Conservation (phyloP, 2,888 invertebrate species). For the Monopis laevigella region DNA sequence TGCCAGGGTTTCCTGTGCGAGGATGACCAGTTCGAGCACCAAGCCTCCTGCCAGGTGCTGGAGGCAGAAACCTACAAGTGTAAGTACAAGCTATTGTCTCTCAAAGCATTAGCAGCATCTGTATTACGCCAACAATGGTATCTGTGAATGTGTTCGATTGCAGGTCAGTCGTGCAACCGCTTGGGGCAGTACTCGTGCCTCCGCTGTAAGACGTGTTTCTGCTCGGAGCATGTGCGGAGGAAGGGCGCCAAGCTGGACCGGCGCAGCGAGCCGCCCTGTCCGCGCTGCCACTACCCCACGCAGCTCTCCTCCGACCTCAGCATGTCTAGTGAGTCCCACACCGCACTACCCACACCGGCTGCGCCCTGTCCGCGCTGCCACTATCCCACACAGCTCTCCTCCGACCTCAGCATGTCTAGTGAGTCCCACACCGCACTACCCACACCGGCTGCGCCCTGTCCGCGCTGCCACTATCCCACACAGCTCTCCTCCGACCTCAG, state of each 20-base stretch:
- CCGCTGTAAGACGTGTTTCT: constrained; percentile 95
- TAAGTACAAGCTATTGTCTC: constrained; percentile 43
- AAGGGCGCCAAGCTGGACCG: constrained; percentile 32
- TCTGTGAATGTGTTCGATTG: constrained; percentile 17
- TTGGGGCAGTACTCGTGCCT: constrained; percentile 95
- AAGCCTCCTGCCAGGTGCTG: constrained; percentile 94
- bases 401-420: no score
- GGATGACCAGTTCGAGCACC: constrained; percentile 97
- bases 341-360: no score
- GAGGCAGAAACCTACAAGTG: constrained; percentile 97
- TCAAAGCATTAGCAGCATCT: neutral
- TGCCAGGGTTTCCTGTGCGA: constrained; percentile 91
- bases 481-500: no score
- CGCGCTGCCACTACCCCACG: constrained; percentile 94
- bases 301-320: constrained; percentile 92
- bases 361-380: neutral
- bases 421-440: no score
- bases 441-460: no score
- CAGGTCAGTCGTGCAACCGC: constrained; percentile 93
- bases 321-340: constrained; percentile 88
- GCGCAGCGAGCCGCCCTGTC: constrained; percentile 76
- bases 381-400: no score
- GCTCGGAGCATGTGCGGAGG: constrained; percentile 94
- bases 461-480: no score
- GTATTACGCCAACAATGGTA: neutral